Percentiles rank a stretch among this genome's conserved stretches.
Evolutionary conservation across 2,113 vertebrate genomes (phyloP).

Genomic region (Labrus mixtus): DNA sequence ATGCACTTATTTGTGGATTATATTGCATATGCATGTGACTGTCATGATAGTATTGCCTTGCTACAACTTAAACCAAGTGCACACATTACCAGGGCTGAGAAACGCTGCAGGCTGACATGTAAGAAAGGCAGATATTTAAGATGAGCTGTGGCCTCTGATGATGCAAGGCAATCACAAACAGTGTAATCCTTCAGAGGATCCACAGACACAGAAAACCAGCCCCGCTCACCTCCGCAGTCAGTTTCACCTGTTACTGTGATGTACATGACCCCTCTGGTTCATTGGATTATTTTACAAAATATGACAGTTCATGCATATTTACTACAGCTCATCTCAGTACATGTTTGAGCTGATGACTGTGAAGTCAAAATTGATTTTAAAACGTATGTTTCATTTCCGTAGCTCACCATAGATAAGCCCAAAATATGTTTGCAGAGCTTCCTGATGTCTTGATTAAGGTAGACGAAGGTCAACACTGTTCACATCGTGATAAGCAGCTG

Average conservation of each 20-base stretch:
- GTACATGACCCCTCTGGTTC: not conserved
- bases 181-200: conserved; percentile 29
- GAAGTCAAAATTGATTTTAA: not conserved
- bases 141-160: conserved; percentile 36
- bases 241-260: not conserved
- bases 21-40: too few species aligned
- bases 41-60: not conserved
- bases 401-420: conserved; percentile 89
- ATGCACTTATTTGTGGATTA: too few species aligned
- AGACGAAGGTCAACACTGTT: conserved; percentile 87
- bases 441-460: conserved; percentile 86
- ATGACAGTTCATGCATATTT: not conserved
- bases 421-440: conserved; percentile 90
- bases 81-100: not conserved
- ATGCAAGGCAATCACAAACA: conserved; percentile 45
- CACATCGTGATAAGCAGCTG: conserved; percentile 87
- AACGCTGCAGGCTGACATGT: not conserved
- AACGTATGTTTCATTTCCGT: not conserved
- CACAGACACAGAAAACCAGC: not conserved
- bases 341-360: not conserved
- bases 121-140: conserved; percentile 25
- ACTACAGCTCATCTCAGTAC: not conserved
- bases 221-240: conserved; percentile 3
- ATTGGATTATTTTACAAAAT: conserved; percentile 9
- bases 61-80: not conserved